These are phyloP conservation scores for Drosophila arawakana DNA, from an alignment of 1,140 invertebrate genomes.

Conservation along the genomic window DNA sequence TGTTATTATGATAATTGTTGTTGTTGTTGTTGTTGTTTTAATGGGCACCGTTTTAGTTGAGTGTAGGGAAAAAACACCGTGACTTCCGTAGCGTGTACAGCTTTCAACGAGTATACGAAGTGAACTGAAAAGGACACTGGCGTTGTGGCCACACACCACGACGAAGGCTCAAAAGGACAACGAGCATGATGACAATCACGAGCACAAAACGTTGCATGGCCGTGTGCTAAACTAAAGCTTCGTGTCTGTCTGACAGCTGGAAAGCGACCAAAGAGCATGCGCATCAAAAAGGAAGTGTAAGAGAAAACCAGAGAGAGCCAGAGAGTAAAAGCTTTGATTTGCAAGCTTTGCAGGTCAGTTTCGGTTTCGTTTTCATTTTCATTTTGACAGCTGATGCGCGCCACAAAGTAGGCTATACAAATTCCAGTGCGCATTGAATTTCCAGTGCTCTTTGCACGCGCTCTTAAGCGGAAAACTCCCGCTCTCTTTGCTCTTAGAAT, in stretches of 20 bases:
- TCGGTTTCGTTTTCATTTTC: slow-evolving; percentile 40
- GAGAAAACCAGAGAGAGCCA: no score
- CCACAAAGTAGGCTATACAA: slow-evolving; percentile 11
- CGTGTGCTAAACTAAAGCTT: slow-evolving; percentile 37
- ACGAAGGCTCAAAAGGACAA: slow-evolving; percentile 20
- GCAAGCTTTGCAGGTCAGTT: slow-evolving; percentile 60
- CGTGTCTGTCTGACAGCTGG: slow-evolving; percentile 57
- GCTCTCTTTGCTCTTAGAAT: slow-evolving; percentile 17
- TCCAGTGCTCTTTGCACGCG: slow-evolving; percentile 10
- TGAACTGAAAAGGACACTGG: slow-evolving; percentile 64
- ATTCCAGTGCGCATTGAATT: slow-evolving; percentile 58
- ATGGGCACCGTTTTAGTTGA: slow-evolving; percentile 9
- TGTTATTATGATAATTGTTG: slow-evolving; percentile 25
- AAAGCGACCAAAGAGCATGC: slow-evolving; percentile 50
- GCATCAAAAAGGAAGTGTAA: slow-evolving; percentile 18
- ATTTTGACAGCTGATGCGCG: slow-evolving; percentile 43
- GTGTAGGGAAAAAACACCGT: slow-evolving; percentile 29
- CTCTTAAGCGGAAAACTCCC: slow-evolving; percentile 11
- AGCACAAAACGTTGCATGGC: slow-evolving; percentile 39
- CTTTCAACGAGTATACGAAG: slow-evolving; percentile 80
- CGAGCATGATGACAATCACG: slow-evolving; percentile 27
- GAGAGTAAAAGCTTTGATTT: not conserved
- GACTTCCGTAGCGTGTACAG: slow-evolving; percentile 73
- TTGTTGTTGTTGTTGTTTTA: slow-evolving; percentile 42
- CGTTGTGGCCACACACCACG: slow-evolving; percentile 26